Conservation (phyloP, 2,113 vertebrate genomes). For the Phylloscopus whistleri region DNA sequence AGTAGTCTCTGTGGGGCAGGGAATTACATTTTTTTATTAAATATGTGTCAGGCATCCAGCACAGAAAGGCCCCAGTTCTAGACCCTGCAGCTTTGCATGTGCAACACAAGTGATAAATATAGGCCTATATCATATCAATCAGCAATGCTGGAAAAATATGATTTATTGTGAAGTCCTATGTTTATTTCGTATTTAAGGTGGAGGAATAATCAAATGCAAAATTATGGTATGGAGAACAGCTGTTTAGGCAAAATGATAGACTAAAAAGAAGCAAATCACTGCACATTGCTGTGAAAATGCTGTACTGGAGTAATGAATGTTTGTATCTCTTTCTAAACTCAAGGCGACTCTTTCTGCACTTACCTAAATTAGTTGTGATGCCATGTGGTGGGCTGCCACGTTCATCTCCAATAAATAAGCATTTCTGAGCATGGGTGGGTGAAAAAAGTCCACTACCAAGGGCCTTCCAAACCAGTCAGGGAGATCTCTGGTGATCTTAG, state of each 20-base stretch:
- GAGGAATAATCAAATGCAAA: neutral
- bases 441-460: neutral
- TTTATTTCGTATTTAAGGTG: neutral
- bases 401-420: neutral
- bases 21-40: slow-evolving; percentile 38
- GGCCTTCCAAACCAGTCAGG: neutral
- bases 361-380: neutral
- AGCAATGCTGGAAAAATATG: neutral
- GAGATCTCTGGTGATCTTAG: neutral
- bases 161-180: neutral
- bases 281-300: neutral
- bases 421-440: neutral
- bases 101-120: neutral
- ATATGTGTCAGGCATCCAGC: slow-evolving; percentile 1
- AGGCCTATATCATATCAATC: neutral
- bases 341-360: neutral
- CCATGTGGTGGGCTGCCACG: rapidly evolving
- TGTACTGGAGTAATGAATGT: neutral
- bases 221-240: neutral
- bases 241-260: neutral
- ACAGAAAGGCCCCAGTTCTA: neutral
- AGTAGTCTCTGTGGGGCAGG: neutral
- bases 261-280: neutral
- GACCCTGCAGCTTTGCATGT: neutral
- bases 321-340: neutral